Evolutionary conservation across 2,797 vertebrate genomes (phyloP).

Genomic region (Rhynchonycteris naso): DNA sequence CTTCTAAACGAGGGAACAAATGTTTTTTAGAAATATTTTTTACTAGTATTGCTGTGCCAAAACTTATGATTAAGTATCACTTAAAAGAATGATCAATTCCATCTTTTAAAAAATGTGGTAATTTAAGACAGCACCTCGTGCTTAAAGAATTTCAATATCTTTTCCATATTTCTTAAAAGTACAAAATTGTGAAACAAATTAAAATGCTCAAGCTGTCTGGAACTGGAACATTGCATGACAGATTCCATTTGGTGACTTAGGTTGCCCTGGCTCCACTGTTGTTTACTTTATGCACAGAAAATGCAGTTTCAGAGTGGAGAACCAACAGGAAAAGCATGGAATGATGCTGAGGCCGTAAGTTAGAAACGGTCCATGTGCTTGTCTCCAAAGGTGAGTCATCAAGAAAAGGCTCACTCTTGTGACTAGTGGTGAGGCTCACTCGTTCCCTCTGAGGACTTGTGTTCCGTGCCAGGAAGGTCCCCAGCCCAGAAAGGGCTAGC

Average conservation of each 20-base stretch:
- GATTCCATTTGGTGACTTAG: slow-evolving; percentile 38
- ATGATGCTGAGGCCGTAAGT: slow-evolving; percentile 49
- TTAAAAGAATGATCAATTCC: slow-evolving; percentile 20
- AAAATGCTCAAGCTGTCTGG: not conserved
- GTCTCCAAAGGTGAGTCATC: slow-evolving; percentile 34
- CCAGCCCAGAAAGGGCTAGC: not conserved
- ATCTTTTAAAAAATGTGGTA: slow-evolving; percentile 33
- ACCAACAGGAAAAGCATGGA: slow-evolving; percentile 63
- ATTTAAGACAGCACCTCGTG: not conserved
- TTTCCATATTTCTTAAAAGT: slow-evolving; percentile 59
- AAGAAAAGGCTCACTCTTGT: not conserved
- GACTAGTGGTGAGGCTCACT: not conserved
- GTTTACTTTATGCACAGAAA: slow-evolving; percentile 59
- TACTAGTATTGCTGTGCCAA: not conserved
- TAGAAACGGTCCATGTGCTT: slow-evolving; percentile 36
- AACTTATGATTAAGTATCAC: slow-evolving; percentile 37
- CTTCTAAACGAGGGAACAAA: not conserved
- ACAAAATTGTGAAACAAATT: slow-evolving; percentile 21
- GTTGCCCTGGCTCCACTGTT: not conserved
- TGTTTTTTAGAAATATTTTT: not conserved
- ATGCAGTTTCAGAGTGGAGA: slow-evolving; percentile 60
- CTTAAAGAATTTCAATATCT: slow-evolving; percentile 54
- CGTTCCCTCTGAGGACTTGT: not conserved
- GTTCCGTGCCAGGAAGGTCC: not conserved
- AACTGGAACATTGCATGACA: slow-evolving; percentile 31